Evolutionary conservation across 2,113 vertebrate genomes (phyloP).

Genomic region (Rhea pennata): DNA sequence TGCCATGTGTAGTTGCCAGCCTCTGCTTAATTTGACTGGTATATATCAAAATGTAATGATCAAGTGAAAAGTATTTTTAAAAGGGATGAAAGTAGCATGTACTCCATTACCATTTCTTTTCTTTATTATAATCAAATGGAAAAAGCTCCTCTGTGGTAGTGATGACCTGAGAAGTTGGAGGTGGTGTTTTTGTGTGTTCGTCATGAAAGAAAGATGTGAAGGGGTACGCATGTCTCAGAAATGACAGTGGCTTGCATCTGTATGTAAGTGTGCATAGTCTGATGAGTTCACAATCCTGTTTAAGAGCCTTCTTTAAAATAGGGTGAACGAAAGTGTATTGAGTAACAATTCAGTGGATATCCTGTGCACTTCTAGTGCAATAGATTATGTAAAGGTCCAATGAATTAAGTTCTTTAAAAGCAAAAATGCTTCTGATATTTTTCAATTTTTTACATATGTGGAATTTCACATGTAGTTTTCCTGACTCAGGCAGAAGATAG

Average conservation of each 20-base stretch:
- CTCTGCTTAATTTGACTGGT: conserved; percentile 33
- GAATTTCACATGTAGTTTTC: neutral
- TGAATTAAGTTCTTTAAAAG: neutral
- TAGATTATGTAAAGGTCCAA: neutral
- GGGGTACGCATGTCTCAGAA: fast-evolving
- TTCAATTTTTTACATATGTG: neutral
- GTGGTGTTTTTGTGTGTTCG: neutral
- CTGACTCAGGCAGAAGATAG: neutral
- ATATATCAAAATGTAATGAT: conserved; percentile 39
- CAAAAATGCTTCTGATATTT: neutral
- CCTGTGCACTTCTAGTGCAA: neutral
- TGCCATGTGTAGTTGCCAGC: conserved; percentile 1
- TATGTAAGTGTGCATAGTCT: neutral
- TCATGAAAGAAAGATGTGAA: neutral
- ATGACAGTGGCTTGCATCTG: neutral
- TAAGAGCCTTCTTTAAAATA: neutral
- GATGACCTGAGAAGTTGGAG: conserved; percentile 31
- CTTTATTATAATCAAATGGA: conserved; percentile 19
- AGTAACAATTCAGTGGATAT: neutral
- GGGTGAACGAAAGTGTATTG: neutral
- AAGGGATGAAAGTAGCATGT: neutral
- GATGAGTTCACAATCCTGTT: neutral
- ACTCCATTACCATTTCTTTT: conserved; percentile 5
- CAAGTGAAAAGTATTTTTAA: conserved; percentile 36
- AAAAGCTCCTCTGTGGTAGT: conserved; percentile 7